Base-by-base conservation (phyloP, 2,113 vertebrate species). In the Tretioscincus oriximinensis region DNA sequence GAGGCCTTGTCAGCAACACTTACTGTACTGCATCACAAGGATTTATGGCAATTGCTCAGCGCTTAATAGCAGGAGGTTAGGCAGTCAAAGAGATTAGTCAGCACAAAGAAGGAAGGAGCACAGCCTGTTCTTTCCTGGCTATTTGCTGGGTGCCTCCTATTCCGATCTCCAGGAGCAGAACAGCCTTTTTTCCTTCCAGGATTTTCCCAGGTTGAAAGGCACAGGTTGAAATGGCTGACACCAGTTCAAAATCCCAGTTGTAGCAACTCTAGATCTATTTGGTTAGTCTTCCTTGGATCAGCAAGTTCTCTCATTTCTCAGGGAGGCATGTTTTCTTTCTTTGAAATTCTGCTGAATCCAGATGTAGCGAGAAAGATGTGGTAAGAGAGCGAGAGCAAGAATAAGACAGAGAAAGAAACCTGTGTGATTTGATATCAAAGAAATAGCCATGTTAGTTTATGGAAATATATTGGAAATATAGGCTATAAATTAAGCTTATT, bases 41-140 rank as follows among this genome's bases (percentile, higher is more conserved):
- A 67, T 58, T 78, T 41, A 54, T n/a, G 2, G 64, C 24, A 65
- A 41, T 74, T 67, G 79, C 71, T 74, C 63, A 81, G 71, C 79
- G 67, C 31, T 81, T 31, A 61, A 79, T 71, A 71, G n/a, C 18
- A 29, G 26, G 77, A 45, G 51, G 61, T 71, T 1, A 35, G 7
- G 2, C 41, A 41, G 22, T 14, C 54, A 70, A 26, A 60, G n/a
- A 45, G 54, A 65, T 71, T 71, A 49, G 11, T 77, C 74, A 77
- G 58, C 74, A 77, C 10, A 66, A 58, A 5, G 12, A 72, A 74
- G 1, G 11, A 28, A 31, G 75, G 16, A 35, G 47, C 29, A 51
- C 24, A 54, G 49, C 47, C 47, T 9, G 81, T 29, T 66, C 68
- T 65, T 9, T 20, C 24, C 29, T 24, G 60, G 45, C 47, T 73